phyloP scores from a whole-genome alignment of 2,113 vertebrate species.

The Bucco capensis region DNA sequence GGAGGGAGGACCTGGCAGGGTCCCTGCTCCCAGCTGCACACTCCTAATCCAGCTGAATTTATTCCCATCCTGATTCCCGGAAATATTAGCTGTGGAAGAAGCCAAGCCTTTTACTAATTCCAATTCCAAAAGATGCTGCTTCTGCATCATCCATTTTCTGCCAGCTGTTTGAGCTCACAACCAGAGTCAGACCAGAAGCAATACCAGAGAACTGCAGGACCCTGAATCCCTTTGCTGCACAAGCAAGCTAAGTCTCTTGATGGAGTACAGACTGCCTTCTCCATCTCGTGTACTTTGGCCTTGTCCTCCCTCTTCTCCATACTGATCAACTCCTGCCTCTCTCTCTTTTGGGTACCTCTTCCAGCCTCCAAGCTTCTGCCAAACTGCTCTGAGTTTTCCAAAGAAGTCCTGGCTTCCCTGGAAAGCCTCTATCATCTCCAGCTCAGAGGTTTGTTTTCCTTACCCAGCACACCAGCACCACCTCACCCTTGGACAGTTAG shows the following conservation, averaged over 20 bases:
- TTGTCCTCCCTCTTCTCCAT: not conserved
- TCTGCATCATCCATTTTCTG: not conserved
- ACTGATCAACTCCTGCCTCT: not conserved
- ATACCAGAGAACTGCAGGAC: not conserved
- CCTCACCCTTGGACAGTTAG: not conserved
- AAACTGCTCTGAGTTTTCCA: not conserved
- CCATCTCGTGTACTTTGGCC: not conserved
- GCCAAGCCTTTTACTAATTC: not conserved
- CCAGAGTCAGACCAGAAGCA: not conserved
- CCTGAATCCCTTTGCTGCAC: not conserved
- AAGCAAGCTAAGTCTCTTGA: not conserved
- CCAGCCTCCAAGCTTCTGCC: not conserved
- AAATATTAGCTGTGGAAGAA: not conserved
- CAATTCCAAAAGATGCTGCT: not conserved
- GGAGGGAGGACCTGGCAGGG: not conserved
- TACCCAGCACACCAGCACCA: not conserved
- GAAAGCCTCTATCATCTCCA: not conserved
- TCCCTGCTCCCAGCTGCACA: not conserved
- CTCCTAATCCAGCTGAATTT: not conserved
- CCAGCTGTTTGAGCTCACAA: not conserved
- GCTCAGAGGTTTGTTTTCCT: not conserved
- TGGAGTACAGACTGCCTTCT: not conserved
- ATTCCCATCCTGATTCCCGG: not conserved
- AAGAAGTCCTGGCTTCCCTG: not conserved
- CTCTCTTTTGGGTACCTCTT: not conserved